Conservation (phyloP, 2,888 invertebrate species). For the Seladonia tumulorum region DNA sequence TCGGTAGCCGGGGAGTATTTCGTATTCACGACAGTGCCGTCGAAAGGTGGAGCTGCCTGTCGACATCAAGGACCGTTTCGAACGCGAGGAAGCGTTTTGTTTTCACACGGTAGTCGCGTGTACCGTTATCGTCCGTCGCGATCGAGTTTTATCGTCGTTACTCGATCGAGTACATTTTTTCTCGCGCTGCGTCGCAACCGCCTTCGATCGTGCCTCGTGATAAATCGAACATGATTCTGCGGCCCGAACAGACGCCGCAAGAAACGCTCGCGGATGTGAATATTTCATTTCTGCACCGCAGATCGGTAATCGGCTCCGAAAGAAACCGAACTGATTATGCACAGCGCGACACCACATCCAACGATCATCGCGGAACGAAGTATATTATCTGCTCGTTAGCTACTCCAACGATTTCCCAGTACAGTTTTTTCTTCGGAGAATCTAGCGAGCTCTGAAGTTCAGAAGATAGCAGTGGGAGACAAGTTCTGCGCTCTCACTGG, state of each 20-base stretch:
- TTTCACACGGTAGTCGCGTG: slow-evolving; percentile 40
- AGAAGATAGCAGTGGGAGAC: no score
- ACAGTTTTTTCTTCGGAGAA: no score
- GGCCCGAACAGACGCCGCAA: not conserved
- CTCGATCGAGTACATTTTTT: not conserved
- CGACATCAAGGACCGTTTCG: not conserved
- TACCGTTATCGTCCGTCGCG: slow-evolving; percentile 48
- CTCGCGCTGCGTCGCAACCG: not conserved
- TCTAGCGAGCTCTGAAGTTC: no score
- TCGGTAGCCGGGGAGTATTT: not conserved
- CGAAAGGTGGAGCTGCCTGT: slow-evolving; percentile 16
- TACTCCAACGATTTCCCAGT: not conserved
- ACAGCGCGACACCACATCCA: not conserved
- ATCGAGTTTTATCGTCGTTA: slow-evolving; percentile 52
- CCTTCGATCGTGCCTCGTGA: not conserved
- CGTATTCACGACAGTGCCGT: slow-evolving; percentile 7
- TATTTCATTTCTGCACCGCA: not conserved
- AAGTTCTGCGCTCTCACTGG: no score
- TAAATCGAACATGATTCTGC: slow-evolving; percentile 12
- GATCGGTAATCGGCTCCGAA: not conserved
- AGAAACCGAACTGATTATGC: not conserved
- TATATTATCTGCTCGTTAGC: not conserved
- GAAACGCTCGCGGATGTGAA: not conserved
- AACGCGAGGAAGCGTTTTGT: slow-evolving; percentile 14
- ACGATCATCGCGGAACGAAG: not conserved